Conservation (phyloP, 1,140 invertebrate genomes). For the Carposina sasakii region DNA sequence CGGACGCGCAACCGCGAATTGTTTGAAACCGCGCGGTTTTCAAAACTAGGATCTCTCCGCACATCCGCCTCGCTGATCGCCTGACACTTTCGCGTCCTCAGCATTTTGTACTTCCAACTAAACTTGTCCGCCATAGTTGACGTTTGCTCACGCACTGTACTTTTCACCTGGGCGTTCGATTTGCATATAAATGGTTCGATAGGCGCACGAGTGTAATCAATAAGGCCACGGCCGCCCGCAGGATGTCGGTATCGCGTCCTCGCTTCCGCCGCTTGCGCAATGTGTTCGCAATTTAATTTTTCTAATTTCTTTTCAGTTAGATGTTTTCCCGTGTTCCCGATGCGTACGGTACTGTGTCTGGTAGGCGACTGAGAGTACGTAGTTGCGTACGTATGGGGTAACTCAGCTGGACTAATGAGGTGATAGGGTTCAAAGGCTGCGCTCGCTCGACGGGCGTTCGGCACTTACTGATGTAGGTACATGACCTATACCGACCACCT, state of each 20-base stretch:
- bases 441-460: slow-evolving; percentile 46
- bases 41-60: slow-evolving; percentile 41
- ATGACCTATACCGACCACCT: too few species aligned
- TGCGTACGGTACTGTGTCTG: slow-evolving; percentile 51
- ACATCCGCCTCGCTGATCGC: slow-evolving; percentile 62
- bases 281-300: slow-evolving; percentile 27
- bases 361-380: slow-evolving; percentile 52
- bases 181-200: slow-evolving; percentile 64
- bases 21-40: slow-evolving; percentile 15
- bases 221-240: slow-evolving; percentile 66
- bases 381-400: slow-evolving; percentile 44
- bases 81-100: slow-evolving; percentile 50
- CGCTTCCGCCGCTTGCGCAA: slow-evolving; percentile 54
- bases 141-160: slow-evolving; percentile 38
- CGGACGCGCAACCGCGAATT: slow-evolving; percentile 71
- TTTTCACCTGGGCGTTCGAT: slow-evolving; percentile 49
- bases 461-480: slow-evolving; percentile 44
- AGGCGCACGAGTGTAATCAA: slow-evolving; percentile 51
- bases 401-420: slow-evolving; percentile 62
- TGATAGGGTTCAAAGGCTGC: slow-evolving; percentile 63
- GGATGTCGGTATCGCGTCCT: slow-evolving; percentile 59
- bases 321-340: slow-evolving; percentile 29
- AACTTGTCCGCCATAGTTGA: slow-evolving; percentile 24
- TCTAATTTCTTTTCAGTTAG: too few species aligned
- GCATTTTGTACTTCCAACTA: slow-evolving; percentile 44